Base-by-base conservation (phyloP, 2,113 vertebrate genomes). In the Upupa epops region DNA sequence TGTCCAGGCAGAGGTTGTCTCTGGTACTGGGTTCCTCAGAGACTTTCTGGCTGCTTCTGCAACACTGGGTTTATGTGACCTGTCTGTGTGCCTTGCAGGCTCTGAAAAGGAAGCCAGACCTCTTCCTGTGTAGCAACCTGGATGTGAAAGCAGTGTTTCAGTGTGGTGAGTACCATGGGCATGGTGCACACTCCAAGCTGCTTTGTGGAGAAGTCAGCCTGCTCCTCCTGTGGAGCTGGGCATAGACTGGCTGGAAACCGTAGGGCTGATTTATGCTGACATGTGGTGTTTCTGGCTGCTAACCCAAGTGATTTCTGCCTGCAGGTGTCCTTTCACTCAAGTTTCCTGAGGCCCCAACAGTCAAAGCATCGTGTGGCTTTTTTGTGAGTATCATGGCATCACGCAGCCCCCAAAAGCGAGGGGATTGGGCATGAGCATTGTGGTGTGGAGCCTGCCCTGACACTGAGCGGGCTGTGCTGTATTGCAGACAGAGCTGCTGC, bases 61-160 rank as follows among this genome's bases (percentile, higher is more conserved):
- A 89, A 88, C 56, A 0, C 81, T 37, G 68, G 89, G 84, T 93
- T 97, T 89, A 97, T 94, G 95, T 84, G 83, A 74, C 89, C 48
- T 94, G 72, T 98, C 84, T 98, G 95, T 99, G 97, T 99, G 96
- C 97, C 96, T 98, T 96, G 66, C 98, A 99, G 99, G 99, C 98
- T 96, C 98, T 99, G 97, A 99, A 99, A 98, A 98, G 99, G 98
- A 99, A 99, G 94, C 98, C 99, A 37, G 99, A 99, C 97, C 98
- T 99, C 96, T 99, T 98, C 98, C 97, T 99, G 96, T 99, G 99
- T 96, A 98, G 99, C 96, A 98, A 98, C 96, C 97, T 99, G 96
- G 99, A 99, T 46, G 98, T 99, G 96, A 99, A 99, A 97, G 99
- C 99, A 20, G 98, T 99, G 86, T 99, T 99, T 96, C 99, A 99